Evolutionary conservation across 2,888 invertebrate species (phyloP).

Genomic region (Chrysina gloriosa): DNA sequence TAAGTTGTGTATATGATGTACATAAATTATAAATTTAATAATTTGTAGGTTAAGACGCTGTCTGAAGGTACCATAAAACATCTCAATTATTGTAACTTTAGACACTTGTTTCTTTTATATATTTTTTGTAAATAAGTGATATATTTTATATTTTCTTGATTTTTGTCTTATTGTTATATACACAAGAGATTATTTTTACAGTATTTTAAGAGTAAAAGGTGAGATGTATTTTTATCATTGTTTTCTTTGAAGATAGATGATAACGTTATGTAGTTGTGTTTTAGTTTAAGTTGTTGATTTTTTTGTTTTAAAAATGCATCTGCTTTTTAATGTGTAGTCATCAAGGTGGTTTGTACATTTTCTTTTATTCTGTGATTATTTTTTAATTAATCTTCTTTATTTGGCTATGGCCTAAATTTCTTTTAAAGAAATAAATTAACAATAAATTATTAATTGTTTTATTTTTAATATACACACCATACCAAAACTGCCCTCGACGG

Average conservation of each 20-base stretch:
- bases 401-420: constrained; percentile 48
- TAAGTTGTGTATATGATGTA: constrained; percentile 40
- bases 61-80: constrained; percentile 20
- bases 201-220: constrained; percentile 39
- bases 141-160: constrained; percentile 38
- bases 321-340: constrained; percentile 35
- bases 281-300: constrained; percentile 33
- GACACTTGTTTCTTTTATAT: constrained; percentile 28
- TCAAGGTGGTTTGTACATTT: constrained; percentile 49
- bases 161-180: constrained; percentile 37
- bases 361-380: constrained; percentile 50
- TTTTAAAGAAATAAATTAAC: constrained; percentile 43
- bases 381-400: constrained; percentile 44
- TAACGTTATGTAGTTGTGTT: constrained; percentile 32
- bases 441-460: constrained; percentile 32
- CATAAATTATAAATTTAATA: constrained; percentile 33
- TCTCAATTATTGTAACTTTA: constrained; percentile 30
- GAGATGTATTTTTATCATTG: constrained; percentile 32
- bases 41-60: constrained; percentile 10
- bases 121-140: constrained; percentile 39
- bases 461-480: background rate
- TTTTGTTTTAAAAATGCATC: constrained; percentile 36
- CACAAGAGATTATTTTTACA: constrained; percentile 43
- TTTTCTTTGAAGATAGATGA: constrained; percentile 26
- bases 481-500: too few relatives aligned